These are phyloP conservation scores for Torymus texanus DNA, from an alignment of 2,888 invertebrate species.

Conservation along the genomic window DNA sequence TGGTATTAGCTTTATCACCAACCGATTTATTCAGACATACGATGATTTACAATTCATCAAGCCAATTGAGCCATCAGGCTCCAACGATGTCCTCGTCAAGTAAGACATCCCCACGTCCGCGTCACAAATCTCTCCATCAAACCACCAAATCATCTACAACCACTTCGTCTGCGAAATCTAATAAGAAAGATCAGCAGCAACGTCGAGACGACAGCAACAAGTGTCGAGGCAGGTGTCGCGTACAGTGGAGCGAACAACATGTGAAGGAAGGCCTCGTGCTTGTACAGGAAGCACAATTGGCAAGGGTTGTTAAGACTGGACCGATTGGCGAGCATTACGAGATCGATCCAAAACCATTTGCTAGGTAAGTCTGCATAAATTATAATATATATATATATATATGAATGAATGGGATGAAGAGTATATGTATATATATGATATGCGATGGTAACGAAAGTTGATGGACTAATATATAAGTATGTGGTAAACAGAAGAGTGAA, in stretches of 20 bases:
- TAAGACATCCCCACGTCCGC: constrained; percentile 70
- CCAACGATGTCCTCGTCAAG: constrained; percentile 71
- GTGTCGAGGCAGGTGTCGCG: constrained; percentile 72
- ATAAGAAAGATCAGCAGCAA: constrained; percentile 37
- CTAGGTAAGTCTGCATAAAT: constrained; percentile 71
- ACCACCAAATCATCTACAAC: constrained; percentile 15
- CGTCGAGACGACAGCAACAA: constrained; percentile 49
- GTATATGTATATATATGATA: too few species aligned
- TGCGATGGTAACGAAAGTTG: too few species aligned
- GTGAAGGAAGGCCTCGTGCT: constrained; percentile 76
- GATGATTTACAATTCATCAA: constrained; percentile 66
- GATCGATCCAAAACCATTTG: constrained; percentile 76
- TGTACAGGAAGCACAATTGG: constrained; percentile 75
- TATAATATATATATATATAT: too few species aligned
- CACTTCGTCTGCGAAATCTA: too few species aligned
- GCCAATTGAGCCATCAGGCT: constrained; percentile 67
- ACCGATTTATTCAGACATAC: too few species aligned
- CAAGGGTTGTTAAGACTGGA: constrained; percentile 76
- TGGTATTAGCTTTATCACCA: too few species aligned
- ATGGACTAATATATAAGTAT: too few species aligned
- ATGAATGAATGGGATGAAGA: too few species aligned
- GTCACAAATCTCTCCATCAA: constrained; percentile 59
- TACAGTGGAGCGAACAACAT: constrained; percentile 76
- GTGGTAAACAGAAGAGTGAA: too few species aligned
- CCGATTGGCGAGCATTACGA: constrained; percentile 77